Base-by-base conservation (phyloP, 1,140 invertebrate species). In the Atopsyche davidsoni region DNA sequence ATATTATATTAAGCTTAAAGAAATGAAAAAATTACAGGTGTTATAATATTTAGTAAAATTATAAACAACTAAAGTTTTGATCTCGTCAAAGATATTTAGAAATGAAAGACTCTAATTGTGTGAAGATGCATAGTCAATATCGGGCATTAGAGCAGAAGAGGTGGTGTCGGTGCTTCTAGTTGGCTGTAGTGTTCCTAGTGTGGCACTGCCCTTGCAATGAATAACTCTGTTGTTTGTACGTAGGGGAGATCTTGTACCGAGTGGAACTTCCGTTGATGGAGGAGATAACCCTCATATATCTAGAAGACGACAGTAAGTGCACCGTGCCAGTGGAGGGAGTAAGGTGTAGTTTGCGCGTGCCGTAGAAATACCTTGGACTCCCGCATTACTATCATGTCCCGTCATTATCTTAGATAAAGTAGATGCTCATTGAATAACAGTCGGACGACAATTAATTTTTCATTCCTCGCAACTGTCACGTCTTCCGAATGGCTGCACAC, bases 241-340 rank as follows among this genome's bases (percentile, higher is more conserved):
- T 77, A 85, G 81, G 80, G 75, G 85, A 87, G 82, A 87, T 87
- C 80, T 86, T 87, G 80, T 87, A 85, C 79, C 83, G 85, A 75
- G 85, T 87, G 80, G 84, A 87, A 80, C 81, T 87, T 77, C 85
- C 85, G 72, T 85, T 86, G 82, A 86, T 86, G 83, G 85, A 87
- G 80, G 85, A 87, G 80, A 85, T 87, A 76, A 87, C 85, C 69
- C 81, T 87, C 77, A 86, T 87, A 78, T 87, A 87, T 85, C 82
- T 87, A 81, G 85, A 87, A 82, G 85, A 74, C 70, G 72, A 74
- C 68, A 70, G 72, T 74, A 74, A 74, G 72, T 74, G 64, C 28
- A 44, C 46, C 41, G 50, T 48, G 38, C 38, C 49, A 43, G 48
- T 44, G 46, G 67, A 70, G 69, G 72, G 72, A 73, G 70, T 72